These are phyloP conservation scores for Acipenser oxyrinchus DNA, from an alignment of 2,797 vertebrate genomes.

Conservation along the genomic window DNA sequence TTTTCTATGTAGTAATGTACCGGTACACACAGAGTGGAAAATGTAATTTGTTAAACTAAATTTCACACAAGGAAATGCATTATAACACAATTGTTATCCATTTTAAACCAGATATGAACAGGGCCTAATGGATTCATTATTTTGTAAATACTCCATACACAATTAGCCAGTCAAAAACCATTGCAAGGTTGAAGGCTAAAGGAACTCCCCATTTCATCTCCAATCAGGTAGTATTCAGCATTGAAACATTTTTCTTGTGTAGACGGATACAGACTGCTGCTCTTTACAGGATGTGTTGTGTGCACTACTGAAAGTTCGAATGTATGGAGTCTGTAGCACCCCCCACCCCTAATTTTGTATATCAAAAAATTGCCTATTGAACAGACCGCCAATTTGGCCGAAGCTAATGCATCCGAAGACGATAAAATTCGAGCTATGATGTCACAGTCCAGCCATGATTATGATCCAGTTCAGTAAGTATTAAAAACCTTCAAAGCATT, in stretches of 20 bases:
- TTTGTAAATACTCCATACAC: neutral
- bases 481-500: constrained; percentile 6
- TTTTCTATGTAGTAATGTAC: too few relatives aligned
- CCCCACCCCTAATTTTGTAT: too few relatives aligned
- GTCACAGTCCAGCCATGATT: constrained; percentile 89
- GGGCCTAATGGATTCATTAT: constrained; percentile 50
- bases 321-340: constrained; percentile 47
- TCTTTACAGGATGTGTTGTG: constrained; percentile 71
- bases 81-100: too few relatives aligned
- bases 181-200: constrained; percentile 31
- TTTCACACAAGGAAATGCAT: too few relatives aligned
- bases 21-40: too few relatives aligned
- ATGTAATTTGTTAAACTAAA: too few relatives aligned
- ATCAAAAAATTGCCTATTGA: constrained; percentile 63
- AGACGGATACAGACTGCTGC: constrained; percentile 35
- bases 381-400: constrained; percentile 94
- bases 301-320: constrained; percentile 50
- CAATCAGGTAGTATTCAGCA: constrained; percentile 7
- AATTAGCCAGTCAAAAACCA: neutral
- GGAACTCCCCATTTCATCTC: constrained; percentile 48
- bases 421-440: constrained; percentile 96
- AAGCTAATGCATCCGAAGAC: constrained; percentile 88
- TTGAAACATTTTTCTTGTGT: constrained; percentile 31
- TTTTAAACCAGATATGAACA: constrained; percentile 49
- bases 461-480: constrained; percentile 87